Evolutionary conservation across 2,888 invertebrate genomes (phyloP), one percentile per base, ranked within the genome.

Genomic region (Hypercompe scribonia): DNA sequence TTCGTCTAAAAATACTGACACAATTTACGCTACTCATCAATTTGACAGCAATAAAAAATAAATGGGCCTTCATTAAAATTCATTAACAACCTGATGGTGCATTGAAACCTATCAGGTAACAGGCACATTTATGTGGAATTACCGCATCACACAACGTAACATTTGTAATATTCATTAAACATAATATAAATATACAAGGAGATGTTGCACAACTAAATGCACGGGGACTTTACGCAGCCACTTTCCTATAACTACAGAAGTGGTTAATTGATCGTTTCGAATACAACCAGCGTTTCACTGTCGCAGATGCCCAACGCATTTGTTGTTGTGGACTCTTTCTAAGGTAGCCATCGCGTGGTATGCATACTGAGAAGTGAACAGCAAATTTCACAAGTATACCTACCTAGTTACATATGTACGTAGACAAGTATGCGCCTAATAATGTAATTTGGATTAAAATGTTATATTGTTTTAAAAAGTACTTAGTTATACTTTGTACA

Each of bases 241-340:
- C 71, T 74, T 79, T 81, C 78, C 84, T 79, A 71, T 80, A 81
- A 65, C 84, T 84, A 84, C 82, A 82, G 79, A 77, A 78, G 79
- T 82, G 81, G 73, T 67, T 85, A 89, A 90, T 89, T 82, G 82
- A 86, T 84, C 87, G 86, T 90, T 91, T 87, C 85, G 86, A 87
- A 90, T 86, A 88, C 90, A 78, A 78, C 65, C 67, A 81, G 88
- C 90, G 91, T 92, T 92, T 91, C 90, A 90, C 89, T 85, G 82
- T 79, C 86, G 84, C 68, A 74, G 50, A 87, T 86, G 80, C 88
- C 86, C 87, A 85, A 84, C 86, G 84, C 86, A 78, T 80, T 84
- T 87, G 84, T 85, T 81, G 84, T 84, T 83, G 86, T 85, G 84
- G 81, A 82, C 80, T 88, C 88, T 85, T 87, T 89, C 86, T 89